These are phyloP conservation scores for Netelia inedita DNA, from an alignment of 2,888 invertebrate species.

Conservation along the genomic window DNA sequence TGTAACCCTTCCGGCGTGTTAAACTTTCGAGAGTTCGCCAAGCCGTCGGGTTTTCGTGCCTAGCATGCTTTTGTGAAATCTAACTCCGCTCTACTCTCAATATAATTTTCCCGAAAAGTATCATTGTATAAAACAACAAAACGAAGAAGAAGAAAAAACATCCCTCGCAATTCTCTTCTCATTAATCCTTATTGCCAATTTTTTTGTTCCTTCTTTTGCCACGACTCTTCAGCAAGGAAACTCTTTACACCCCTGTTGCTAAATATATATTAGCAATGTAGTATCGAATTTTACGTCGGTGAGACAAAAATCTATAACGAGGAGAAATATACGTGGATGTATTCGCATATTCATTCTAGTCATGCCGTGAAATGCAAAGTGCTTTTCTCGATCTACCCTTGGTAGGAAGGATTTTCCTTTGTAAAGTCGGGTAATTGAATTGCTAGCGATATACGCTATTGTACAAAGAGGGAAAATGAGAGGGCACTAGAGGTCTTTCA, in stretches of 20 bases:
- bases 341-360: not conserved
- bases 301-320: not conserved
- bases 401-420: constrained; percentile 40
- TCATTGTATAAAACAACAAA: not conserved
- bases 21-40: constrained; percentile 62
- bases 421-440: constrained; percentile 57
- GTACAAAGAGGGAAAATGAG: constrained; percentile 27
- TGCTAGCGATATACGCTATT: constrained; percentile 14
- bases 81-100: not conserved
- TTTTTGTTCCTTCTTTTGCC: not conserved
- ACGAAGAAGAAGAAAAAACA: too few species aligned
- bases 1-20: constrained; percentile 69
- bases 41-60: not conserved
- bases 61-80: not conserved
- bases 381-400: constrained; percentile 37
- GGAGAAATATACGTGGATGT: not conserved
- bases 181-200: not conserved
- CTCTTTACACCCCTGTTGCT: too few species aligned
- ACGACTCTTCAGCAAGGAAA: not conserved
- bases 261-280: too few species aligned
- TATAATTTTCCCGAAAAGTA: not conserved
- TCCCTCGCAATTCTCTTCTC: not conserved
- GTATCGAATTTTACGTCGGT: not conserved
- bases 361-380: constrained; percentile 18
- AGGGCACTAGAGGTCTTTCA: constrained; percentile 2